These are phyloP conservation scores for Idaea dimidiata DNA, from an alignment of 2,888 invertebrate genomes.

Conservation along the genomic window DNA sequence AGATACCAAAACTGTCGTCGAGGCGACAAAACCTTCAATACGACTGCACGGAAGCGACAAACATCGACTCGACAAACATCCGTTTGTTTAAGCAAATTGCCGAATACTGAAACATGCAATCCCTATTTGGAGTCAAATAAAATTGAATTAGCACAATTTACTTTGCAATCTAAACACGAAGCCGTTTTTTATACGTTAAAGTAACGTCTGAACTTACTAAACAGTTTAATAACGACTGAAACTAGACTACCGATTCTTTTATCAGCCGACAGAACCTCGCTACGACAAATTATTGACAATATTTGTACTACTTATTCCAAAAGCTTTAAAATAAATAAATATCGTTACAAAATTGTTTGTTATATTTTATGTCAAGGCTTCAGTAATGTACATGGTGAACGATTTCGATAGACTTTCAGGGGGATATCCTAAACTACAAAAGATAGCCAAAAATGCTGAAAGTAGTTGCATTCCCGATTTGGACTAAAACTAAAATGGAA, in stretches of 20 bases:
- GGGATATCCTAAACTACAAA: too few relatives aligned
- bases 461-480: too few relatives aligned
- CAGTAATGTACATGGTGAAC: too few relatives aligned
- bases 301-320: too few relatives aligned
- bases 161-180: neutral
- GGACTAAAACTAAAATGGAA: too few relatives aligned
- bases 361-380: too few relatives aligned
- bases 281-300: too few relatives aligned
- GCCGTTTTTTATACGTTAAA: neutral
- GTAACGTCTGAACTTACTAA: neutral
- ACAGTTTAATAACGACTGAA: neutral
- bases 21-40: neutral
- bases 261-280: neutral
- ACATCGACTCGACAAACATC: neutral
- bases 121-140: neutral
- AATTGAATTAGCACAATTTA: slow-evolving; percentile 1
- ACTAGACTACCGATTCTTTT: neutral
- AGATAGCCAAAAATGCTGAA: too few relatives aligned
- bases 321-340: too few relatives aligned
- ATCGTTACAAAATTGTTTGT: too few relatives aligned
- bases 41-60: neutral
- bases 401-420: too few relatives aligned
- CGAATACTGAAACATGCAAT: neutral
- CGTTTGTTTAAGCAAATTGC: neutral
- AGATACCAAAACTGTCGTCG: neutral